Conservation (phyloP, 92 coral and sea anemone species). For the Bergia sp. region DNA sequence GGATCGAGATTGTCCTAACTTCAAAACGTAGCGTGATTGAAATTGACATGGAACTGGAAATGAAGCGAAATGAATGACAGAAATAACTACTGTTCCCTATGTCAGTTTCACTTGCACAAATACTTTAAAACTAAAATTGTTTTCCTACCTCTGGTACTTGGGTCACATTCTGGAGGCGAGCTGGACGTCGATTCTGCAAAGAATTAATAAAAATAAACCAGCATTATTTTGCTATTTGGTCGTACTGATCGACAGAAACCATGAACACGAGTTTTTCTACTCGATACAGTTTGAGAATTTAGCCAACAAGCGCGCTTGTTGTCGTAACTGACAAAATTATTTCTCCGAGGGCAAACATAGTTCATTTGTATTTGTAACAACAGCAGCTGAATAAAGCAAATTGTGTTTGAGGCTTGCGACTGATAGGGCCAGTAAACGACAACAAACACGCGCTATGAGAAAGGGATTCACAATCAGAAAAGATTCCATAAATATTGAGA, state of each 20-base stretch:
- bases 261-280: not conserved
- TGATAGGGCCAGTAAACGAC: conserved; percentile 4
- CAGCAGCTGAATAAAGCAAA: conserved; percentile 29
- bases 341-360: conserved; percentile 13
- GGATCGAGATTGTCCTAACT: not conserved
- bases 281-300: not conserved
- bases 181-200: conserved; percentile 48
- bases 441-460: not conserved
- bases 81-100: not conserved
- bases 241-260: too few relatives aligned
- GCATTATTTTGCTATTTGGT: not conserved
- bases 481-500: conserved; percentile 10
- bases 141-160: conserved; percentile 22
- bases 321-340: conserved; percentile 1
- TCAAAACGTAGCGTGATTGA: conserved; percentile 15
- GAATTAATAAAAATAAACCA: not conserved
- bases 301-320: not conserved
- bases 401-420: not conserved
- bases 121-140: not conserved
- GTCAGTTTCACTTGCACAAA: not conserved
- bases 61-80: not conserved
- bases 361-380: not conserved
- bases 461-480: not conserved
- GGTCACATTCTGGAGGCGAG: conserved; percentile 34
- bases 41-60: conserved; percentile 4